A percentile compares a stretch with the other conserved stretches of the same genome.
Conservation (phyloP, 2,888 invertebrate species). For the Synanthedon tipuliformis region DNA sequence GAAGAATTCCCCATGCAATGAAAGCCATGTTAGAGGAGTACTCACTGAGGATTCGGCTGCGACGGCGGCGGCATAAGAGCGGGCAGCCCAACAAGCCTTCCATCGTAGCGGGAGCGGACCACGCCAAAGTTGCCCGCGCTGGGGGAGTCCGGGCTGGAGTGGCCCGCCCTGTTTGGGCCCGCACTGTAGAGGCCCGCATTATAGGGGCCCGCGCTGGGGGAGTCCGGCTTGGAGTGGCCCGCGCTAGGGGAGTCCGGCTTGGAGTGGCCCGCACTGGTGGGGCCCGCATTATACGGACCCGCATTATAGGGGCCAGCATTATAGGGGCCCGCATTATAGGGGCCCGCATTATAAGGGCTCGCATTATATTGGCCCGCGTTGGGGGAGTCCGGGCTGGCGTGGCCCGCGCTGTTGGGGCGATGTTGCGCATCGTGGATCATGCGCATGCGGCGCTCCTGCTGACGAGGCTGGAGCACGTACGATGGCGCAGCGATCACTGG, state of each 20-base stretch:
- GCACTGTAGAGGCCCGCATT: constrained; percentile 36
- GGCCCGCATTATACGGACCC: constrained; percentile 46
- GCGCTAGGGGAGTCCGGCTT: constrained; percentile 14
- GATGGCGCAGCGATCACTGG: constrained; percentile 33
- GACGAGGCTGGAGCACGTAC: constrained; percentile 60
- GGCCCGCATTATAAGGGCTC: constrained; percentile 44
- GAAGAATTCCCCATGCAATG: neutral
- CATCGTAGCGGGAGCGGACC: constrained; percentile 28
- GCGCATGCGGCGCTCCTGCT: constrained; percentile 55
- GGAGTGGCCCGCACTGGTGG: constrained; percentile 56
- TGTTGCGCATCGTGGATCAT: constrained; percentile 59
- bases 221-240: constrained; percentile 11
- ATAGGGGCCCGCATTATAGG: constrained; percentile 48
- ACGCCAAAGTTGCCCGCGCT: constrained; percentile 61
- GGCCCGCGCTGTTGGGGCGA: constrained; percentile 22
- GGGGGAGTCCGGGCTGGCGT: neutral
- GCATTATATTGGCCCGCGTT: constrained; percentile 21
- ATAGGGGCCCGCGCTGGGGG: constrained; percentile 28
- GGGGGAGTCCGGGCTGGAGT: constrained; percentile 56
- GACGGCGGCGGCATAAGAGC: constrained; percentile 14
- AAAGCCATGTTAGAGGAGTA: neutral
- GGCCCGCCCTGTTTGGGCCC: constrained; percentile 59
- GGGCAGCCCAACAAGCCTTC: too few species aligned
- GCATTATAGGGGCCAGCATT: constrained; percentile 54
- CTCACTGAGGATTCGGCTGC: constrained; percentile 3